Base-by-base conservation (phyloP, 1,140 invertebrate species). In the Macrosteles quadrilineatus region DNA sequence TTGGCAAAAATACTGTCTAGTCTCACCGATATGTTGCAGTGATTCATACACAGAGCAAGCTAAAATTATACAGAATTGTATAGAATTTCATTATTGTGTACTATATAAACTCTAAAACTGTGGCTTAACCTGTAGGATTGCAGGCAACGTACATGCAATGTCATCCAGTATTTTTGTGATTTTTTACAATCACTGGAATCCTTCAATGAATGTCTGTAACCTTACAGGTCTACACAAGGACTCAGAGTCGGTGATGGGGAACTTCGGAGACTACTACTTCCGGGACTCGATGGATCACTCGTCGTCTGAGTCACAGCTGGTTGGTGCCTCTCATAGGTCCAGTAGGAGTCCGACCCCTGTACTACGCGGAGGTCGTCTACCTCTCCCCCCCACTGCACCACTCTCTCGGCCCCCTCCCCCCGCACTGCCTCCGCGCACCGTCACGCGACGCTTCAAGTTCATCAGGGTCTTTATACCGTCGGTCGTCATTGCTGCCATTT, bases 201-300 rank as follows among this genome's bases (percentile, higher is more conserved):
- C n/a, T n/a, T n/a, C n/a, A n/a, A n/a, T n/a, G n/a, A n/a, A n/a
- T n/a, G n/a, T n/a, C n/a, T n/a, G n/a, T n/a, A n/a, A n/a, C n/a
- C n/a, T n/a, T n/a, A n/a, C n/a, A 36, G 32, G 32, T 36, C 17
- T 50, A 14, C 36, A 40, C 23, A 53, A 67, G 45, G 65, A 47
- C 17, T 47, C 40, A 6, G 65, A 53, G 25, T 43, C 40, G 19
- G 40, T 67, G 32, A 47, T 67, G 4, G 45, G 65, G 9, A 59
- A 59, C 2, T 47, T 63, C 21, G 40, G 59, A 21, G 87, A 89
- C 73, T 92, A 91, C 77, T 87, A 87, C 77, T 87, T 88, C 76
- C 86, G 90, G 11, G 90, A 91, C 75, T 90, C 89, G 25, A 89
- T 90, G 77, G 89, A 92, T 73, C 90, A 91, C 77, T 92, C 90